These are phyloP conservation scores for Leuciscus idus DNA, from an alignment of 2,113 vertebrate genomes.

Conservation along the genomic window DNA sequence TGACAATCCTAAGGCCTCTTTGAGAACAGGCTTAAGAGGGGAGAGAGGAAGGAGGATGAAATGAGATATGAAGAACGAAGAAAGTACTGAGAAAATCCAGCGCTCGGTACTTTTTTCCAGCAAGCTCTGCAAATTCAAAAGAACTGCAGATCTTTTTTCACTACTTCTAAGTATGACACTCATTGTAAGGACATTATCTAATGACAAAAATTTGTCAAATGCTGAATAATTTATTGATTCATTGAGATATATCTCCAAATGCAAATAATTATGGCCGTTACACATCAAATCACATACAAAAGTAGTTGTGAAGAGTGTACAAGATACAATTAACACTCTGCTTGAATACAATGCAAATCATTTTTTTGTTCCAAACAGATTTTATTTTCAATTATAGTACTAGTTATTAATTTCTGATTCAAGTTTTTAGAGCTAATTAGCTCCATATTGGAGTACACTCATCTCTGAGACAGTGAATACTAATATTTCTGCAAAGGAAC, in stretches of 20 bases:
- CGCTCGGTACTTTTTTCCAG: neutral
- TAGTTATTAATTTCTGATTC: no score
- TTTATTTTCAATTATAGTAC: no score
- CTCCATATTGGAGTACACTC: neutral
- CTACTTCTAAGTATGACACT: neutral
- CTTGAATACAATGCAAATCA: neutral
- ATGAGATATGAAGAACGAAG: neutral
- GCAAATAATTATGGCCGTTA: no score
- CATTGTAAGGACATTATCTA: neutral
- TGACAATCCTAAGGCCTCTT: conserved; percentile 60
- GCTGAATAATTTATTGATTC: no score
- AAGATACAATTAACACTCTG: neutral
- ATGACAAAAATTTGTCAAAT: neutral
- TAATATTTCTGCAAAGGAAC: neutral
- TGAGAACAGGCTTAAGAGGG: conserved; percentile 53
- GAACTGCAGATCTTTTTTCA: neutral
- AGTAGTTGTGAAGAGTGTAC: no score
- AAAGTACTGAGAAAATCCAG: conserved; percentile 19
- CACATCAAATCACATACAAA: no score
- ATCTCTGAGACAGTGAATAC: neutral
- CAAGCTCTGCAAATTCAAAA: conserved; percentile 22
- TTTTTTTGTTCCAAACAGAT: no score
- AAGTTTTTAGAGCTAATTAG: neutral
- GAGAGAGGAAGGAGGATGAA: conserved; percentile 24
- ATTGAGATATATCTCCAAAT: no score